phyloP scores from a whole-genome alignment of 2,797 vertebrate genomes.

The Cercopithecus petaurista region DNA sequence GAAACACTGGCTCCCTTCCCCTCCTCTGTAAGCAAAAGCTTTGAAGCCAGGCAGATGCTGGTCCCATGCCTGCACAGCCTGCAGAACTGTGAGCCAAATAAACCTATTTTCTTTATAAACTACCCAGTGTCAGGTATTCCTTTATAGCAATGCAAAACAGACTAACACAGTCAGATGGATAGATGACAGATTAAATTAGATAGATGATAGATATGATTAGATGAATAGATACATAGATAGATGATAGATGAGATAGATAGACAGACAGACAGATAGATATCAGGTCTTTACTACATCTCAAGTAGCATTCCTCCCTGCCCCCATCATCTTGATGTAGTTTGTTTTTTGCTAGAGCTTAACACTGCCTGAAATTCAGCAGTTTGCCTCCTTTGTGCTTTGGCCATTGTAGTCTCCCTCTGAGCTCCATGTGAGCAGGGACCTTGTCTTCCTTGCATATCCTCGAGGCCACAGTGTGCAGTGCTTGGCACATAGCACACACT shows the following conservation, averaged over 20 bases:
- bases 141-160: too few species aligned
- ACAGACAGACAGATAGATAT: background rate
- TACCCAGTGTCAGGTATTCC: too few species aligned
- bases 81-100: too few species aligned
- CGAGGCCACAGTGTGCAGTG: too few species aligned
- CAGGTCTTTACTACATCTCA: background rate
- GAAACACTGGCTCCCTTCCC: too few species aligned
- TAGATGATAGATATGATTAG: background rate
- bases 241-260: background rate
- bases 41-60: too few species aligned
- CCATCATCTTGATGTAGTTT: background rate
- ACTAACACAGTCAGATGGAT: background rate
- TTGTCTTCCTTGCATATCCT: background rate
- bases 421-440: fast-evolving
- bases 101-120: too few species aligned
- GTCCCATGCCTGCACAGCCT: too few species aligned
- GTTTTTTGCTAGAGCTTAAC: background rate
- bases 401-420: fast-evolving
- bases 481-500: fast-evolving
- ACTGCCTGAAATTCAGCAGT: background rate
- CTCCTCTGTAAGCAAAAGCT: too few species aligned
- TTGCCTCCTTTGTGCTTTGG: too few species aligned
- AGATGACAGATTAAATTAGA: background rate
- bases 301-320: background rate
- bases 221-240: background rate